Base-by-base conservation (phyloP, 2,888 invertebrate genomes). In the Cartodere bifasciata region DNA sequence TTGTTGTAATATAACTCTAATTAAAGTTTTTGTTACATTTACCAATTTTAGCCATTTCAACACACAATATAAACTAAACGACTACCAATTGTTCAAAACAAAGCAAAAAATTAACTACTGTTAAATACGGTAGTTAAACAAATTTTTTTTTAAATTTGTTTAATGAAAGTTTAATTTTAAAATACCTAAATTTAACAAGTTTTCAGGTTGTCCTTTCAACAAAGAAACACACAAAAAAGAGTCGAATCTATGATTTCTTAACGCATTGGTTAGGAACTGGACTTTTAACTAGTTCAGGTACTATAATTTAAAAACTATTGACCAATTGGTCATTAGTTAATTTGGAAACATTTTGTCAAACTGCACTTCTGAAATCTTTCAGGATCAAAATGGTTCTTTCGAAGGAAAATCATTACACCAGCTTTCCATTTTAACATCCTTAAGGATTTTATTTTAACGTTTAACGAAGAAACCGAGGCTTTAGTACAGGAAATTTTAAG, bases 241-340 rank as follows among this genome's bases (percentile, higher is more conserved):
- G 20, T n/a, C n/a, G 20, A 6, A 20, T 20, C n/a, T 20, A 20
- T n/a, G n/a, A n/a, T 7, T 7, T 7, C n/a, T 20, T 20, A 20
- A 6, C 6, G n/a, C 7, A n/a, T 7, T 20, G 20, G 20, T 20
- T 20, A 20, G 20, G 20, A 6, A 20, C 20, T 20, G 20, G 20
- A 20, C 20, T 20, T n/a, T 20, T 20, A 20, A 20, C 20, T 7
- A 20, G 20, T 20, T 7, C 20, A 20, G 20, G 20, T 20, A 20
- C 6, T 20, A 6, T 6, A 20, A 20, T 20, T 20, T 6, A 20
- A 20, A 20, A 6, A 20, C n/a, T 6, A 20, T n/a, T 20, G n/a
- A n/a, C n/a, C n/a, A n/a, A n/a, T n/a, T n/a, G n/a, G n/a, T n/a
- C n/a, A n/a, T n/a, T n/a, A n/a, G n/a, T n/a, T n/a, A n/a, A n/a